Evolutionary conservation across 2,888 invertebrate species (phyloP).

Genomic region (Ceratothoa steindachneri): DNA sequence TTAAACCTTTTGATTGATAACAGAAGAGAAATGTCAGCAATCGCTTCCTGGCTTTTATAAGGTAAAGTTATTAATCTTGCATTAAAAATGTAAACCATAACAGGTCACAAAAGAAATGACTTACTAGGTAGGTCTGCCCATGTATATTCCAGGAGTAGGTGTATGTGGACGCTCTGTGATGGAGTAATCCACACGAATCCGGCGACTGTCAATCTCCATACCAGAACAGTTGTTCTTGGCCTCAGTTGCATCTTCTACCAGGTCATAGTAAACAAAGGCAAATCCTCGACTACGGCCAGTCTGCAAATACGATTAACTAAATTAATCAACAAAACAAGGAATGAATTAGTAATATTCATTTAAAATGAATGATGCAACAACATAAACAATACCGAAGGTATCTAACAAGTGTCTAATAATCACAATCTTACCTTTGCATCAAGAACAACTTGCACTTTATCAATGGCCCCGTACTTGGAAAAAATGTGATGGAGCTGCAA

Average conservation of each 20-base stretch:
- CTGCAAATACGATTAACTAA: conserved; percentile 59
- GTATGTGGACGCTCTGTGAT: conserved; percentile 94
- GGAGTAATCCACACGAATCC: conserved; percentile 91
- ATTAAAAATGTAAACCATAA: no score
- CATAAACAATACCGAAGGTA: no score
- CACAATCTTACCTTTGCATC: conserved; percentile 89
- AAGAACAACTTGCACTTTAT: conserved; percentile 88
- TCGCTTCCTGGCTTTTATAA: no score
- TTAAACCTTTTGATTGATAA: neutral
- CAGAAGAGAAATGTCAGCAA: no score
- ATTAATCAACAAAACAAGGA: no score
- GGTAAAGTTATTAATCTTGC: no score
- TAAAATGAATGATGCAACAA: no score
- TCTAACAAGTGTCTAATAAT: no score
- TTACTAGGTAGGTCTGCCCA: conserved; percentile 77
- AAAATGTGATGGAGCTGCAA: conserved; percentile 79
- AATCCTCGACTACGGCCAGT: conserved; percentile 90
- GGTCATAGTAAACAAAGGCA: conserved; percentile 90
- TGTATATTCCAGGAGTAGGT: conserved; percentile 94
- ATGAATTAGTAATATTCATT: no score
- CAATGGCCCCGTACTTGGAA: conserved; percentile 84
- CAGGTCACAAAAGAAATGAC: neutral
- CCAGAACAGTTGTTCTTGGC: conserved; percentile 92
- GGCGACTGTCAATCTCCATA: conserved; percentile 87
- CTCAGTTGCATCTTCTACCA: conserved; percentile 79